These are phyloP conservation scores for Coenonympha glycerion DNA, from an alignment of 2,888 invertebrate species.

Conservation along the genomic window DNA sequence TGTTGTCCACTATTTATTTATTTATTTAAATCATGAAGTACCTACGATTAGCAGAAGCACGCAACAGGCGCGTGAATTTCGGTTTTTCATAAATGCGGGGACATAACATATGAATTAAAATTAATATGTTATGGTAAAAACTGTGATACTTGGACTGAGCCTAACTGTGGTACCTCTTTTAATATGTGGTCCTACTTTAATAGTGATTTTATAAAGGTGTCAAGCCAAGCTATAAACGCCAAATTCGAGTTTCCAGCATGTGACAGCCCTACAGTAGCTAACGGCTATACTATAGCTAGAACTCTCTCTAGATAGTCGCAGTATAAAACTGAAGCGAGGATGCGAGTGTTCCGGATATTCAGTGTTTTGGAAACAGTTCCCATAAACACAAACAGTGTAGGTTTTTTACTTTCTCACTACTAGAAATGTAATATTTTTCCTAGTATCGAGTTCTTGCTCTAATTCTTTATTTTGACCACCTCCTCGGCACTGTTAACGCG, in stretches of 20 bases:
- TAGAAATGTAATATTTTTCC: background rate
- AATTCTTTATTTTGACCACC: too few species aligned
- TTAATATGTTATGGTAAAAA: too few species aligned
- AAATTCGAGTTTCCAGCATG: background rate
- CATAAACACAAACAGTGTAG: conserved; percentile 7
- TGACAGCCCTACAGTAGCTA: conserved; percentile 1
- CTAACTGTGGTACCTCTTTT: too few species aligned
- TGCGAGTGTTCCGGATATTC: conserved; percentile 16
- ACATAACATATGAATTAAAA: too few species aligned
- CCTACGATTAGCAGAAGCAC: too few species aligned
- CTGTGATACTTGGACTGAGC: too few species aligned
- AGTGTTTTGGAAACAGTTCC: conserved; percentile 6
- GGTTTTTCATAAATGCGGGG: too few species aligned
- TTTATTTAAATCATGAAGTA: too few species aligned
- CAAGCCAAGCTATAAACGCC: background rate
- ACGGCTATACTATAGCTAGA: conserved; percentile 10
- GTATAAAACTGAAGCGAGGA: conserved; percentile 12
- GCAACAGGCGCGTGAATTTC: too few species aligned
- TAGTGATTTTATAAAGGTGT: background rate
- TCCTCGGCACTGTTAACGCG: too few species aligned
- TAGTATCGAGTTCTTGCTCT: too few species aligned
- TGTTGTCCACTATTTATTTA: too few species aligned
- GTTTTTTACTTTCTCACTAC: background rate
- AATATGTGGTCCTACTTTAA: background rate
- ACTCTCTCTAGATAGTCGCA: conserved; percentile 9